Evolutionary conservation across 2,888 invertebrate species (phyloP).

Genomic region (Cataglyphis altisquamis): DNA sequence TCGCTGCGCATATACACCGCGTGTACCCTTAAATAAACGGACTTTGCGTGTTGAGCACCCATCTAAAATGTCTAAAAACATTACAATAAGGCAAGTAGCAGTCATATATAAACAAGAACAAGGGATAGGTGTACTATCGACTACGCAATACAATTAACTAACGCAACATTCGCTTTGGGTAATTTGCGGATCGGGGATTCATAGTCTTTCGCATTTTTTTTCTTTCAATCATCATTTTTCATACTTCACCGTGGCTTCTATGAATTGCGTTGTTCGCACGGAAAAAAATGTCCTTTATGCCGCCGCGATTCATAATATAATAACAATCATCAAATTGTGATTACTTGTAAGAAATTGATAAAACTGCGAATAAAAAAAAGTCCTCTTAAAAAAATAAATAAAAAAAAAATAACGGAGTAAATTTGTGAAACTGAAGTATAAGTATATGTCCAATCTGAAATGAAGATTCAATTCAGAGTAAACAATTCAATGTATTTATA

Average conservation of each 20-base stretch:
- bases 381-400: not conserved
- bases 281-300: constrained; percentile 4
- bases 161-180: constrained; percentile 47
- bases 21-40: constrained; percentile 73
- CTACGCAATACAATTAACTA: constrained; percentile 63
- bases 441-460: not conserved
- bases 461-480: not conserved
- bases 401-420: not conserved
- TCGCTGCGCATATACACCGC: constrained; percentile 22
- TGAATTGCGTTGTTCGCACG: not conserved
- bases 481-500: too few relatives aligned
- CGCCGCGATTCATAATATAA: constrained; percentile 5
- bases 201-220: constrained; percentile 29
- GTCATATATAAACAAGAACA: constrained; percentile 69
- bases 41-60: constrained; percentile 79
- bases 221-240: constrained; percentile 31
- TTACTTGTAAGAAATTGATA: not conserved
- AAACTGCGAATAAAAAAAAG: not conserved
- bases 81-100: constrained; percentile 79
- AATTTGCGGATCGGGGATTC: constrained; percentile 60
- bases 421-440: not conserved
- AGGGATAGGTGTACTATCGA: constrained; percentile 59
- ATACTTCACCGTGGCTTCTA: constrained; percentile 5
- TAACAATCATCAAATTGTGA: constrained; percentile 8
- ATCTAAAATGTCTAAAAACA: constrained; percentile 79